These are phyloP conservation scores for Sakesphorus luctuosus DNA, from an alignment of 2,113 vertebrate species.

Conservation along the genomic window DNA sequence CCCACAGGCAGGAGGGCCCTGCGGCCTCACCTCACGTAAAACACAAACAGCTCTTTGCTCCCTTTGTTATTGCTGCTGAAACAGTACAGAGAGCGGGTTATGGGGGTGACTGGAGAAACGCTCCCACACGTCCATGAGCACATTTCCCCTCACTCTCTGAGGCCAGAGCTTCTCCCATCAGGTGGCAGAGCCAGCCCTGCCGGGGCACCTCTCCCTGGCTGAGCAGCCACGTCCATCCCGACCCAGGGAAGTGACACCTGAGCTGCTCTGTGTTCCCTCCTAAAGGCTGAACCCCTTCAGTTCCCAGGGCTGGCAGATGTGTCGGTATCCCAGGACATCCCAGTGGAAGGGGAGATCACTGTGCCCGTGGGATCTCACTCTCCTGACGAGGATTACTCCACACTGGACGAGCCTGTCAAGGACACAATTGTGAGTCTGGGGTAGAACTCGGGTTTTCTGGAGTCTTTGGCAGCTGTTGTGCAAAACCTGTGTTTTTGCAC, in stretches of 20 bases:
- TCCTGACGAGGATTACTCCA: slow-evolving; percentile 88
- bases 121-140: background rate
- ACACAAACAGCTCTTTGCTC: background rate
- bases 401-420: slow-evolving; percentile 92
- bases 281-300: slow-evolving; percentile 12
- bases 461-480: background rate
- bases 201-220: background rate
- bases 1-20: background rate
- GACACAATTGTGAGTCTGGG: slow-evolving; percentile 87
- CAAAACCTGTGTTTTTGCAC: background rate
- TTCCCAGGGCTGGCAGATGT: slow-evolving; percentile 92
- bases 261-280: background rate
- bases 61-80: background rate
- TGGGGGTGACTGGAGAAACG: background rate
- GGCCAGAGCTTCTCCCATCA: background rate
- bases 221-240: background rate
- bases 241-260: rapidly evolving
- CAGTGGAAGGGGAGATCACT: slow-evolving; percentile 93
- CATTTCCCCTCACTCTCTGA: background rate
- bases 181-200: background rate
- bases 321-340: slow-evolving; percentile 89
- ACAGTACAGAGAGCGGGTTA: background rate
- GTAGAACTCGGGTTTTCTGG: background rate
- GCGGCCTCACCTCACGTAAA: background rate
- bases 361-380: slow-evolving; percentile 80